Evolutionary conservation across 2,797 vertebrate genomes (phyloP).

Genomic region (Eospalax fontanierii): DNA sequence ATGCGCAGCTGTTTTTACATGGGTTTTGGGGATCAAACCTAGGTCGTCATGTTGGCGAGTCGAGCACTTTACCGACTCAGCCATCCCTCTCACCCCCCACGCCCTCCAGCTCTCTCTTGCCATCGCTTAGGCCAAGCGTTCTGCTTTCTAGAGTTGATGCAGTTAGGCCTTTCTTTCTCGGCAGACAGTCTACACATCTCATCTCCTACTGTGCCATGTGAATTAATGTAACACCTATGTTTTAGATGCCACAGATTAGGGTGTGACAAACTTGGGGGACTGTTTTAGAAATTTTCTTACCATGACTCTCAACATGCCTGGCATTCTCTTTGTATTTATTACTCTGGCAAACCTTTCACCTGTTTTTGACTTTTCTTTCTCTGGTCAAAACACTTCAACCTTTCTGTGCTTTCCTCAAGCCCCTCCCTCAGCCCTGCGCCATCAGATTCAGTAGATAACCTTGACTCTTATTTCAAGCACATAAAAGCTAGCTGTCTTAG

Average conservation of each 20-base stretch:
- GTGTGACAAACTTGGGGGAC: neutral
- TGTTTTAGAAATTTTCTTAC: neutral
- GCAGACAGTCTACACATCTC: neutral
- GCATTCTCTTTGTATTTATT: neutral
- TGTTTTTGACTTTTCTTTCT: neutral
- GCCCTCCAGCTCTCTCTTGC: neutral
- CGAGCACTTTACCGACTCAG: neutral
- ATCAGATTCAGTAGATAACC: neutral
- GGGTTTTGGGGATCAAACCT: neutral
- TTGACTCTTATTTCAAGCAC: neutral
- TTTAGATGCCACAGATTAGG: neutral
- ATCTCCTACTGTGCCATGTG: neutral
- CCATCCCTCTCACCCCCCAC: neutral
- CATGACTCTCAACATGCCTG: neutral
- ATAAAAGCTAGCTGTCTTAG: neutral
- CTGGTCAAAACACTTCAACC: neutral
- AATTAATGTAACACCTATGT: neutral
- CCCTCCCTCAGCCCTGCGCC: neutral
- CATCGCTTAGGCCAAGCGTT: neutral
- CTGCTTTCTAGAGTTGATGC: neutral
- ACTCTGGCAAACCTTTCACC: neutral
- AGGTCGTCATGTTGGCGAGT: fast-evolving
- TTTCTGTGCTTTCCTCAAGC: neutral
- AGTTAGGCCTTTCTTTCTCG: neutral
- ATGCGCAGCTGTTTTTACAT: neutral